These are phyloP conservation scores for Cynaeus angustus DNA, from an alignment of 2,888 invertebrate species.

Conservation along the genomic window DNA sequence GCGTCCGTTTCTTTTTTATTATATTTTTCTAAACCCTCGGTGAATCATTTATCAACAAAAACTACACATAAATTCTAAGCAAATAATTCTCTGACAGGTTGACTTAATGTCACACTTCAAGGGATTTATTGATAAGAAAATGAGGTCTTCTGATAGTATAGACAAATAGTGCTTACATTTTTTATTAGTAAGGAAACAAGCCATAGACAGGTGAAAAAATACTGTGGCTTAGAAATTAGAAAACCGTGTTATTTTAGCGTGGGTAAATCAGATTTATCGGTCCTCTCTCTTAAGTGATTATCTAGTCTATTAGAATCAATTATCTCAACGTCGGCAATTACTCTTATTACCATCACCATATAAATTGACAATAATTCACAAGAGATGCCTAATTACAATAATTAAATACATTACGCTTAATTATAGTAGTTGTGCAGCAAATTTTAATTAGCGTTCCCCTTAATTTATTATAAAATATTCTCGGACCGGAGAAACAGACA, in stretches of 20 bases:
- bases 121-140: conserved; percentile 9
- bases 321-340: conserved; percentile 39
- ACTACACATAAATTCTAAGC: background rate
- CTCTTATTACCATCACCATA: conserved; percentile 44
- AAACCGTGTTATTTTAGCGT: background rate
- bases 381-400: conserved; percentile 45
- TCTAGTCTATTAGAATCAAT: conserved; percentile 43
- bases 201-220: too few species aligned
- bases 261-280: conserved; percentile 10
- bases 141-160: conserved; percentile 3
- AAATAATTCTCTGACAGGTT: background rate
- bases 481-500: conserved; percentile 43
- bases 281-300: conserved; percentile 21
- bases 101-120: background rate
- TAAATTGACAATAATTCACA: conserved; percentile 50
- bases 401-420: conserved; percentile 50
- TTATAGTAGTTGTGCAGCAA: conserved; percentile 47
- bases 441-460: conserved; percentile 46
- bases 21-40: background rate
- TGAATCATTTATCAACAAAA: conserved; percentile 3
- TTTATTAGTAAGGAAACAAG: background rate
- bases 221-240: too few species aligned
- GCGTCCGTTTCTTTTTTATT: background rate
- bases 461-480: conserved; percentile 52
- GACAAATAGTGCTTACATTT: background rate